These are phyloP conservation scores for rabbit (Oryctolagus cuniculus) DNA, from an alignment of 2,113 vertebrate species.

Conservation along the genomic window mOryCun1.1 NC_091451.1:23229001-23229500, in stretches of 20 bases:
- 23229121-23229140: accelerated
- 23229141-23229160: too few relatives aligned
- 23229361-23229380: background rate
- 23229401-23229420: background rate
- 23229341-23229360: background rate
- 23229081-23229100: background rate
- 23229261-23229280: background rate
- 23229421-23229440: background rate
- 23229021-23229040: background rate
- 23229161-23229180: too few relatives aligned
- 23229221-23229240: background rate
- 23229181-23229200: background rate
- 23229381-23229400: background rate
- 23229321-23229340: background rate
- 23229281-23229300: background rate
- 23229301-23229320: background rate
- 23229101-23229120: background rate
- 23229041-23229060: background rate
- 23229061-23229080: background rate
- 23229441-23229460: background rate
- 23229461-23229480: background rate
- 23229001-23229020: background rate
- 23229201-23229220: background rate
- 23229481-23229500: background rate
- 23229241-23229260: background rate